Percentiles rank a stretch among this genome's conserved stretches.
phyloP scores from a whole-genome alignment of 2,113 vertebrate genomes.

The Nothocercus julius region DNA sequence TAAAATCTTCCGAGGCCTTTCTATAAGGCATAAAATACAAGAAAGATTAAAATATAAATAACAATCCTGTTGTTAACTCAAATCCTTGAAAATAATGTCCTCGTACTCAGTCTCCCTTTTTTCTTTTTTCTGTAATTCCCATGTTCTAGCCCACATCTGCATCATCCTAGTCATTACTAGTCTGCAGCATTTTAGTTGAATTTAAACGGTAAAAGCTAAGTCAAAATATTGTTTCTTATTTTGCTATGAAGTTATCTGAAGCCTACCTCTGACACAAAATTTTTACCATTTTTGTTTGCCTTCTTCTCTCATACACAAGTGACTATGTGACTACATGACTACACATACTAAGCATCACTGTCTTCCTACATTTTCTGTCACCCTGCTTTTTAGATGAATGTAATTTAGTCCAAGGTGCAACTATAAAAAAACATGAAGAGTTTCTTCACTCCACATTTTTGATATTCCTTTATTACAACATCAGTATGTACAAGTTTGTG shows the following conservation, averaged over 20 bases:
- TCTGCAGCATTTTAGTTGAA: not conserved
- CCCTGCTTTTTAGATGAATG: not conserved
- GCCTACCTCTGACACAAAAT: not conserved
- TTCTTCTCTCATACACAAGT: not conserved
- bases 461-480: not conserved
- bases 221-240: not conserved
- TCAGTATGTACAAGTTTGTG: not conserved
- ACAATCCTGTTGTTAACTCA: not conserved
- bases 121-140: not conserved
- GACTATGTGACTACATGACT: not conserved
- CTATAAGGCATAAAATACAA: not conserved
- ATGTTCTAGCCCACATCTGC: not conserved
- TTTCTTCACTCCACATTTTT: not conserved
- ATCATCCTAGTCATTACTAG: not conserved
- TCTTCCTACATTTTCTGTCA: not conserved
- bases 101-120: not conserved
- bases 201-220: not conserved
- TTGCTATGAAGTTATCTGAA: not conserved
- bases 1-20: not conserved
- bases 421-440: not conserved
- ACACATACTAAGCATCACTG: not conserved
- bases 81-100: not conserved
- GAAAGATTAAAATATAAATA: not conserved
- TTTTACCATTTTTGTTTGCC: not conserved
- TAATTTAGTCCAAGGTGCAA: not conserved